Evolutionary conservation across 2,888 invertebrate genomes (phyloP).

Genomic region (Brachynemurus nebulosus): DNA sequence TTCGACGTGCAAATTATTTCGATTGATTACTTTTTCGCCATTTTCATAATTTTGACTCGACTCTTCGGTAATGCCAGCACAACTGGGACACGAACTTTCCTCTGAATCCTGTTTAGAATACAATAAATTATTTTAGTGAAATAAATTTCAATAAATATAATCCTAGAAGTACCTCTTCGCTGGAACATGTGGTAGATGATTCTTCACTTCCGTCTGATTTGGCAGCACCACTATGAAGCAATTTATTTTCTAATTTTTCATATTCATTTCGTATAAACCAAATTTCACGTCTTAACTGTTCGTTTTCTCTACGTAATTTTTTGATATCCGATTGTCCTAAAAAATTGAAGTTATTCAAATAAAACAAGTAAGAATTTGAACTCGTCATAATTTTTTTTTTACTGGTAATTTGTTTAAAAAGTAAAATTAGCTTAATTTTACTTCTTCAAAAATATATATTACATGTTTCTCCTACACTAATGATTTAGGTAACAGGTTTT

Average conservation of each 20-base stretch:
- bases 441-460: too few relatives aligned
- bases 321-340: slow-evolving; percentile 80
- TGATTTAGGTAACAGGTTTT: too few relatives aligned
- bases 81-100: slow-evolving; percentile 24
- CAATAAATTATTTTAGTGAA: slow-evolving; percentile 6
- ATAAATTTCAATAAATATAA: background rate
- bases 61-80: slow-evolving; percentile 29
- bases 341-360: too few relatives aligned
- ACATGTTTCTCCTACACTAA: too few relatives aligned
- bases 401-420: too few relatives aligned
- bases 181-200: slow-evolving; percentile 2
- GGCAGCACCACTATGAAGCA: slow-evolving; percentile 44
- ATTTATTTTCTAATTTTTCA: slow-evolving; percentile 61
- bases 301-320: slow-evolving; percentile 76
- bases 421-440: too few relatives aligned
- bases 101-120: slow-evolving; percentile 4
- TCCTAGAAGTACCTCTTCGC: background rate
- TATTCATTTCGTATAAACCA: slow-evolving; percentile 80
- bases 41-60: slow-evolving; percentile 32
- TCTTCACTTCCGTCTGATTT: slow-evolving; percentile 8
- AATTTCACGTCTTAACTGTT: slow-evolving; percentile 73
- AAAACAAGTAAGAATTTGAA: too few relatives aligned
- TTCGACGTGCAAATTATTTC: slow-evolving; percentile 37
- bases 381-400: too few relatives aligned
- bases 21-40: slow-evolving; percentile 30